Evolutionary conservation across 1,140 invertebrate species (phyloP), one percentile per base, ranked within the genome.

Genomic region (Galendromus occidentalis): DNA sequence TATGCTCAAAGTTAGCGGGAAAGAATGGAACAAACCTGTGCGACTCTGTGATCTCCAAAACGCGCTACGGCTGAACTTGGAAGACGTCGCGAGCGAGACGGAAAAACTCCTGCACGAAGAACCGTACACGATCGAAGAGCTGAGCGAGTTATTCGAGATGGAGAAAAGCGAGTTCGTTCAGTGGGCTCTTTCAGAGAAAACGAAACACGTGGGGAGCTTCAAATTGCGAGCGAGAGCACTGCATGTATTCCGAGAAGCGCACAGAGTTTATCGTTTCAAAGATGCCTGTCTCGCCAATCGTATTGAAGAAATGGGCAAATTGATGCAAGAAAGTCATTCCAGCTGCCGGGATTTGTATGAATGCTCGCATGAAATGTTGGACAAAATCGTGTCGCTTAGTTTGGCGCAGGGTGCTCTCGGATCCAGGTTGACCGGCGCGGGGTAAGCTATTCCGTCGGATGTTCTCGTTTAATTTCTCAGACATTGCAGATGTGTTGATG

Each of bases 341-440:
- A 95, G 90, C 73, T 82, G 95, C 29, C 78, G 82, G 64, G 80
- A 86, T 59, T 74, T 91, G 0, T 99, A 95, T 74, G 88, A 98
- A 75, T 98, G 94, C 75, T 95, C 90, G 64, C 91, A 95, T 79
- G 80, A 84, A 0, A 82, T 86, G 70, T 79, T 98, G 65, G 91
- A 99, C 75, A 76, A 78, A 63, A 77, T 98, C 4, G 89, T 96
- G 33, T 76, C 84, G 29, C 74, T 86, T 47, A 88, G 89, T n/a
- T 75, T 81, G 65, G 74, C 82, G 55, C 78, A 82, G 65, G 84
- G 86, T 41, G 82, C 85, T 6, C 78, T 87, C 22, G 89, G 92
- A 39, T 86, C 88, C 7, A 81, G 94, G 67, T 77, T 98, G 39
- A 98, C 95, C 6, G 95, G 95, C 64, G 90, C 90, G 18, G 90